These are phyloP conservation scores for Orchestia grillus DNA, from an alignment of 1,140 invertebrate species.

Conservation along the genomic window DNA sequence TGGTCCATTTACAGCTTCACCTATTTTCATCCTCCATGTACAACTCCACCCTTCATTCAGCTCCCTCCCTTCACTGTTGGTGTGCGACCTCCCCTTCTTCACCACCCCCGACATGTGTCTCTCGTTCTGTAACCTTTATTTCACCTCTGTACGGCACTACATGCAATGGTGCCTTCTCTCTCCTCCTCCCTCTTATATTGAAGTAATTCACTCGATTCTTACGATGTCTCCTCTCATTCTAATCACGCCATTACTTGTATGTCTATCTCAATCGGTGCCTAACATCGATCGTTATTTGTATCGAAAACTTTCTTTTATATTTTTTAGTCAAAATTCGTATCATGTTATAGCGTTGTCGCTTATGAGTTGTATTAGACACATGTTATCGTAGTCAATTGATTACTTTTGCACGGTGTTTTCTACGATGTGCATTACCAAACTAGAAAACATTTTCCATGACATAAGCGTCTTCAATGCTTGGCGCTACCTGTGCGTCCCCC, in stretches of 20 bases:
- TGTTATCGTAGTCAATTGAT: background rate
- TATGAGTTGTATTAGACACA: background rate
- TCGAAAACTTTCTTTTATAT: background rate
- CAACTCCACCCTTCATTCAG: background rate
- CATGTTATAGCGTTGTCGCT: background rate
- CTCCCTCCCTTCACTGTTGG: background rate
- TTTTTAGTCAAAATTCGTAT: background rate
- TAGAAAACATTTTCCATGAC: background rate
- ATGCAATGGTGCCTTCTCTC: background rate
- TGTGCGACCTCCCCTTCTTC: background rate
- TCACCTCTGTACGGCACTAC: slow-evolving; percentile 30
- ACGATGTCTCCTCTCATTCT: background rate
- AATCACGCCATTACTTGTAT: background rate
- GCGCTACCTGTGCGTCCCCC: background rate
- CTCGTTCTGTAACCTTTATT: slow-evolving; percentile 27
- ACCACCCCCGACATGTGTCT: background rate
- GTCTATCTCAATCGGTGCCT: background rate
- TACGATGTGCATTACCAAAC: no score
- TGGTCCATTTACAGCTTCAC: background rate
- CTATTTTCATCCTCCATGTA: background rate
- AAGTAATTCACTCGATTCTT: background rate
- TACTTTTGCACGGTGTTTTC: background rate
- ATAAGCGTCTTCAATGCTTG: background rate
- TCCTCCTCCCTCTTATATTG: background rate
- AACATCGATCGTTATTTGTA: background rate